A percentile compares a stretch with the other conserved stretches of the same genome.
phyloP scores from a whole-genome alignment of 2,797 vertebrate species.

The Eremophila alpestris region DNA sequence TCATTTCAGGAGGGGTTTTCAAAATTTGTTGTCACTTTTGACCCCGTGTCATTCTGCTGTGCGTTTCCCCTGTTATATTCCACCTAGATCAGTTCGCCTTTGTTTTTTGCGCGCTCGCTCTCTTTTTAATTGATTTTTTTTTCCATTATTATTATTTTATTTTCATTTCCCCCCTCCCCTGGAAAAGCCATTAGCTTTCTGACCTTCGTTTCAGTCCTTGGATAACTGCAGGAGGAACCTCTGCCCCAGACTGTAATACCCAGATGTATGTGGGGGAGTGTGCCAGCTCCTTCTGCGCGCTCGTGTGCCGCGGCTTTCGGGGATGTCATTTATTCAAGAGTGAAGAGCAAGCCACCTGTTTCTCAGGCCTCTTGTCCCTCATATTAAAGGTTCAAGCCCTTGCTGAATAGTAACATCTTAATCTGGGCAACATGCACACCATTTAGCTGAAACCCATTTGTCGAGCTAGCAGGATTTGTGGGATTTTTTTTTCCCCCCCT shows the following conservation, averaged over 20 bases:
- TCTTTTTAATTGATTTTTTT: background rate
- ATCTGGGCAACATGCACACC: conserved; percentile 60
- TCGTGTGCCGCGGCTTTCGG: conserved; percentile 39
- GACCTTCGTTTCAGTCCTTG: background rate
- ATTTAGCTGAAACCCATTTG: conserved; percentile 58
- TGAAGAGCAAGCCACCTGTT: conserved; percentile 80
- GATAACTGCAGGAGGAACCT: conserved; percentile 6
- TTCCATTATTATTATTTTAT: background rate
- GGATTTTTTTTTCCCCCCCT: conserved; percentile 20
- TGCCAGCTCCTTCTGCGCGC: conserved; percentile 16
- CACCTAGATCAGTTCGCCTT: background rate
- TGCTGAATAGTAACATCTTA: conserved; percentile 73
- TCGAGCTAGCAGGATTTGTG: conserved; percentile 39
- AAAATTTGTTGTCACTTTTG: background rate
- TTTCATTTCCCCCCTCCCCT: background rate
- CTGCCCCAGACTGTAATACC: conserved; percentile 33
- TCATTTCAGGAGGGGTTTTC: background rate
- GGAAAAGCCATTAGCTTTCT: background rate
- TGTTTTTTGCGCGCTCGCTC: background rate
- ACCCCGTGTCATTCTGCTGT: background rate
- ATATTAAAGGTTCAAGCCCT: conserved; percentile 65
- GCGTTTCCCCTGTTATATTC: background rate
- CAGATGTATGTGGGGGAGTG: conserved; percentile 29
- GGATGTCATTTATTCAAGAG: conserved; percentile 63
- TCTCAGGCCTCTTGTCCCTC: conserved; percentile 66